These are phyloP conservation scores for Ailuropoda melanoleuca DNA, from an alignment of 2,113 vertebrate genomes.

Conservation along the genomic window DNA sequence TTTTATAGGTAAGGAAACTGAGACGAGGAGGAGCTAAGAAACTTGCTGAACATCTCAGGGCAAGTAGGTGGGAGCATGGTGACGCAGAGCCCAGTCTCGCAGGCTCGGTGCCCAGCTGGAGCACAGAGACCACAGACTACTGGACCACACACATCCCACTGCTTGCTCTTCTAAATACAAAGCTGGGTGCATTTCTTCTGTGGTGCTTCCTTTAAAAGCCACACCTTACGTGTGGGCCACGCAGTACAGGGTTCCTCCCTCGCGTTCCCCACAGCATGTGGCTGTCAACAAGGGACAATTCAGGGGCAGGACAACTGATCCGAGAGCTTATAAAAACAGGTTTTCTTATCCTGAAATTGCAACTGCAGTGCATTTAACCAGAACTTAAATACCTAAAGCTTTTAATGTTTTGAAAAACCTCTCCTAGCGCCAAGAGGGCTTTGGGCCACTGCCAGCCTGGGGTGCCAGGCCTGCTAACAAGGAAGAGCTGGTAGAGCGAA, in stretches of 20 bases:
- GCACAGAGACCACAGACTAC: not conserved
- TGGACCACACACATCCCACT: not conserved
- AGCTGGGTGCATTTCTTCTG: not conserved
- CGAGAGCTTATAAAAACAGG: conserved; percentile 58
- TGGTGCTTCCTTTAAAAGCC: not conserved
- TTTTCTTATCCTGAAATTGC: conserved; percentile 67
- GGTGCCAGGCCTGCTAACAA: conserved; percentile 27
- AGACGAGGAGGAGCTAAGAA: not conserved
- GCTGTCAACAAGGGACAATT: conserved; percentile 16
- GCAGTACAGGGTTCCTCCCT: not conserved
- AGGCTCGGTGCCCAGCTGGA: fast-evolving
- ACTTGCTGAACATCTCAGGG: not conserved
- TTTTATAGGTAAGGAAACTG: not conserved
- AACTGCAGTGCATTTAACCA: conserved; percentile 64
- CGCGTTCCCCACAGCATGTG: not conserved
- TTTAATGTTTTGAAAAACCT: conserved; percentile 72
- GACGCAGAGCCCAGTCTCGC: not conserved
- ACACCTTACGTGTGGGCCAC: not conserved
- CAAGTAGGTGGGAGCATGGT: not conserved
- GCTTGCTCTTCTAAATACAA: not conserved
- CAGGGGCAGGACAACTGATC: conserved; percentile 22
- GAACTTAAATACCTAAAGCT: conserved; percentile 62
- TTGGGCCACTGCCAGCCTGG: conserved; percentile 55
- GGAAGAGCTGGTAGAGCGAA: not conserved
- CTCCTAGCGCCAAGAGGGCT: conserved; percentile 58